Evolutionary conservation across 2,797 vertebrate species (phyloP), one percentile per base, ranked within the genome.

Genomic region (Micropoecilia bifurca): DNA sequence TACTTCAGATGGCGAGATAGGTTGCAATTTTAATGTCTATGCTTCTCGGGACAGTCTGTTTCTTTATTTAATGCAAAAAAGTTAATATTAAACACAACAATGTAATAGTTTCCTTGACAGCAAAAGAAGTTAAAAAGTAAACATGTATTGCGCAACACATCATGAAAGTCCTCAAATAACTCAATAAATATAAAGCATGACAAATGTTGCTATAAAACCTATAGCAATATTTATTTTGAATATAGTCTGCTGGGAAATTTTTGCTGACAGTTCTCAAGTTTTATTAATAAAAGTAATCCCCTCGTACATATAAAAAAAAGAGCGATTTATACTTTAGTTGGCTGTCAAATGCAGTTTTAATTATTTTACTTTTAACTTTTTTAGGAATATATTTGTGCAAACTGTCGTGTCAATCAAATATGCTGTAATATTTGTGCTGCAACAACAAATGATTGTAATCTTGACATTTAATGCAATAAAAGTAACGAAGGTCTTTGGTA

Each of bases 1-100:
- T 71, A 71, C 72, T 69, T 92, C 86, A 81, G 84, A 86, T 90
- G 83, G 84, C 6, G 57, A 77, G 53, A 78, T 53, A 71, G 25
- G 78, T 71, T 82, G 88, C 86, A 89, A 47, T 88, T 69, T 73
- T 61, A 75, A 55, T 85, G 76, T 66, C 80, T 53, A 63, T 72
- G 59, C 25, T 14, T 63, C 80, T 20, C 33, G 77, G 41, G 72
- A 73, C 36, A 18, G 71, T 81, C 83, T 77, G 55, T 73, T 50
- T 25, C n/a, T 74, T 76, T 75, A 66, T 25, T 73, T 83, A 39
- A 41, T 71, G 25, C 25, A 71, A n/a, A 46, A 18, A n/a, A 43
- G 20, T 25, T 12, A 1, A 43, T 13, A 5, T 41, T 25, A 43
- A n/a, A 13, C 13, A 69, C 1, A 20, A 39, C 3, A 4, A 6